Evolutionary conservation across 2,113 vertebrate genomes (phyloP), one percentile per base, ranked within the genome.

Genomic region (Neopipo cinnamomea): DNA sequence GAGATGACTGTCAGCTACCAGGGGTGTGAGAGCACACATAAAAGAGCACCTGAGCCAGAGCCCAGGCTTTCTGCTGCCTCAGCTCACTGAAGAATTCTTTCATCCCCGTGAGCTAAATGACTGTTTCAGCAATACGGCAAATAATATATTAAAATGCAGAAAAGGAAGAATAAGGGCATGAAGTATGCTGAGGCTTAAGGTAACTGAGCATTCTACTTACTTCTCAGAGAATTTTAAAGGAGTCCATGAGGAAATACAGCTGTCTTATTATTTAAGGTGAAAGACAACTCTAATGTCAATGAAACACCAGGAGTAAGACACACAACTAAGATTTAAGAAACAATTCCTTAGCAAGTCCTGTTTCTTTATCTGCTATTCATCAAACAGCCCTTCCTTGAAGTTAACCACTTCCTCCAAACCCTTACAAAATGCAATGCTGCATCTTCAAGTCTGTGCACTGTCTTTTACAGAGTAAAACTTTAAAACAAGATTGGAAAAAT

Each of bases 41-140:
- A 44, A 11, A 56, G 2, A 93, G 27, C 3, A 0, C 11, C 13
- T 0, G 0, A 12, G 47, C 24, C 55, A 17, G 50, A 2, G 0
- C 55, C 68, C 39, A 4, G 1, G n/a, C 28, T 70, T 90, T 62
- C 56, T 66, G 14, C 31, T 71, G 15, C 55, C 33, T 89, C 56
- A 55, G 59, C 30, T 70, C 14, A 30, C 33, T 8, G 33, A 84
- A 70, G 84, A 91, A 42, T 15, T 3, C 39, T 59, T 56, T 67
- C 2, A 3, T 28, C 17, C 27, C 63, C 61, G 30, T 35, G 18
- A 85, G n/a, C 33, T 81, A 67, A 84, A 74, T 21, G 30, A n/a
- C 68, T 81, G 9, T 35, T 88, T 86, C 72, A 74, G 50, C 50
- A 86, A n/a, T 12, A 70, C 4, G 5, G 28, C 25, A 80, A 91